Evolutionary conservation across 2,113 vertebrate genomes (phyloP).

Genomic region (Chloroceryle aenea): DNA sequence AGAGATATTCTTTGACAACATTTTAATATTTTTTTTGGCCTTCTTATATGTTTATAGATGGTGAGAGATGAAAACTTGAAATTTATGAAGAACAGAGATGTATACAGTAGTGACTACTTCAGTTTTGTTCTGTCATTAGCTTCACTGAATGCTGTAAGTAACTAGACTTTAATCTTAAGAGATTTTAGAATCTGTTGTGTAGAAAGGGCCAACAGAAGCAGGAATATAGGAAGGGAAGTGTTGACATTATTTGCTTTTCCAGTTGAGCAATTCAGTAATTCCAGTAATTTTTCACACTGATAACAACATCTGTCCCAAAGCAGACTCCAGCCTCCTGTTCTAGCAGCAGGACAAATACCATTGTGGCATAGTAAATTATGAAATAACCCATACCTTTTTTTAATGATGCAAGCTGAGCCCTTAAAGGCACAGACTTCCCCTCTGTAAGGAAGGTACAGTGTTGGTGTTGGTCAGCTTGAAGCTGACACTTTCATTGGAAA

Average conservation of each 20-base stretch:
- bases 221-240: not conserved
- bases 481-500: not conserved
- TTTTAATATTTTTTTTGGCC: not conserved
- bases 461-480: not conserved
- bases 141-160: constrained; percentile 93
- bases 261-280: not conserved
- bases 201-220: not conserved
- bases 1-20: not conserved
- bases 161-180: not conserved
- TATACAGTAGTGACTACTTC: constrained; percentile 98
- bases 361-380: not conserved
- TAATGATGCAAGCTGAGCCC: not conserved
- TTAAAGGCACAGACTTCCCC: not conserved
- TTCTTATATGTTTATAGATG: constrained; percentile 82
- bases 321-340: not conserved
- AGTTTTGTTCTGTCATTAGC: constrained; percentile 95
- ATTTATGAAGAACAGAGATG: constrained; percentile 98
- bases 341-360: not conserved
- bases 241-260: not conserved
- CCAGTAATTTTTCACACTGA: not conserved
- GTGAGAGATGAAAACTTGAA: constrained; percentile 98
- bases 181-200: not conserved
- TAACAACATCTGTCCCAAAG: not conserved
- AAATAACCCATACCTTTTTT: not conserved
- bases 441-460: not conserved